These are phyloP conservation scores for Gastrophysa polygoni DNA, from an alignment of 2,888 invertebrate genomes.

Conservation along the genomic window DNA sequence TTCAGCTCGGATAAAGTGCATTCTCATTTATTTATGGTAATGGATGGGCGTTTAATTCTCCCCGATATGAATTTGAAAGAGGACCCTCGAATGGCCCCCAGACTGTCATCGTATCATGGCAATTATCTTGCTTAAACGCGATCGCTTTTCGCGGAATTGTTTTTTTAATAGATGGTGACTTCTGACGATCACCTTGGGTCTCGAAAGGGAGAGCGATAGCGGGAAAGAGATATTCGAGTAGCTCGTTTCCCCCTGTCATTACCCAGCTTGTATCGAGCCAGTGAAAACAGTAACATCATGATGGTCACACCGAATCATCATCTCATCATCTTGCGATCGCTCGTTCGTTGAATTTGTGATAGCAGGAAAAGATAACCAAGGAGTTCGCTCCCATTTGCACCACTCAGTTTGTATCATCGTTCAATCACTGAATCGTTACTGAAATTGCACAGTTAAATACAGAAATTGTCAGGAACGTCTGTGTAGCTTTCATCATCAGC, in stretches of 20 bases:
- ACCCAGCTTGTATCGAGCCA: neutral
- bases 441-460: no score
- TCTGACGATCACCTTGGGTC: neutral
- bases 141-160: slow-evolving; percentile 13
- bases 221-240: no score
- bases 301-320: slow-evolving; percentile 8
- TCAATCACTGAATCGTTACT: no score
- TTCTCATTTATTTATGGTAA: slow-evolving; percentile 59
- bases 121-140: slow-evolving; percentile 26
- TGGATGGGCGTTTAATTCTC: slow-evolving; percentile 47
- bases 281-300: slow-evolving; percentile 7
- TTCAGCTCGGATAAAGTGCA: slow-evolving; percentile 47
- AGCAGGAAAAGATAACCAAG: no score
- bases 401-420: no score
- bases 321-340: no score
- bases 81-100: slow-evolving; percentile 23
- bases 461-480: no score
- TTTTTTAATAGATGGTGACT: slow-evolving; percentile 13
- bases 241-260: no score
- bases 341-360: no score
- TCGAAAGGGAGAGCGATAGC: neutral
- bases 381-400: no score
- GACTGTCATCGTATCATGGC: slow-evolving; percentile 37
- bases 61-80: slow-evolving; percentile 35
- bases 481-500: no score